These are phyloP conservation scores for Drosophila testacea DNA, from an alignment of 2,888 invertebrate genomes.

Conservation along the genomic window DNA sequence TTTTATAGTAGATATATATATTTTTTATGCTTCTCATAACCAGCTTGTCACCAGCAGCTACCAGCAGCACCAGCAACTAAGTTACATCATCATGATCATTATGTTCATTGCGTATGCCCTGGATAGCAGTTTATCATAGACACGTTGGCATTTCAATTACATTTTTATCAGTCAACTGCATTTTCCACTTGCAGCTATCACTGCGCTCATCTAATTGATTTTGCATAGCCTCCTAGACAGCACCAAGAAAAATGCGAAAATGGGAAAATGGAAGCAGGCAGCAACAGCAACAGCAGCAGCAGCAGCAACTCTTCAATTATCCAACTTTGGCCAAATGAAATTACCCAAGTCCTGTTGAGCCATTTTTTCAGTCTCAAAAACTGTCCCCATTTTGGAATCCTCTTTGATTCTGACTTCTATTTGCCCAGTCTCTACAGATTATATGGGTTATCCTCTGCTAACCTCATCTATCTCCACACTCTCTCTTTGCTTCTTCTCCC, in stretches of 20 bases:
- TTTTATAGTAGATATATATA: neutral
- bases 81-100: slow-evolving; percentile 19
- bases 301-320: slow-evolving; percentile 57
- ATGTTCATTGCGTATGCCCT: slow-evolving; percentile 15
- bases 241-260: neutral
- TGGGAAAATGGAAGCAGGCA: neutral
- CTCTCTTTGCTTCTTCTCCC: neutral
- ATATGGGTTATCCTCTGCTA: slow-evolving; percentile 48
- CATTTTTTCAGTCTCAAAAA: neutral
- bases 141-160: slow-evolving; percentile 54
- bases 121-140: slow-evolving; percentile 30
- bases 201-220: slow-evolving; percentile 63
- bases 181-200: slow-evolving; percentile 17
- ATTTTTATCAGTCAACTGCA: slow-evolving; percentile 44
- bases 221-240: slow-evolving; percentile 30
- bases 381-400: slow-evolving; percentile 10
- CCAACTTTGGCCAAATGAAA: slow-evolving; percentile 59
- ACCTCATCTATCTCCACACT: neutral
- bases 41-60: neutral
- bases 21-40: slow-evolving; percentile 19
- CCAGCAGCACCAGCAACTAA: neutral
- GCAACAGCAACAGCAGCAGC: slow-evolving; percentile 9
- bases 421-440: slow-evolving; percentile 30
- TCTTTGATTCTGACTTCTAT: slow-evolving; percentile 37
- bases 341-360: slow-evolving; percentile 40